A percentile compares a stretch with the other conserved stretches of the same genome.
Conservation (phyloP, 2,113 vertebrate species). For the Hemibates koningsi region DNA sequence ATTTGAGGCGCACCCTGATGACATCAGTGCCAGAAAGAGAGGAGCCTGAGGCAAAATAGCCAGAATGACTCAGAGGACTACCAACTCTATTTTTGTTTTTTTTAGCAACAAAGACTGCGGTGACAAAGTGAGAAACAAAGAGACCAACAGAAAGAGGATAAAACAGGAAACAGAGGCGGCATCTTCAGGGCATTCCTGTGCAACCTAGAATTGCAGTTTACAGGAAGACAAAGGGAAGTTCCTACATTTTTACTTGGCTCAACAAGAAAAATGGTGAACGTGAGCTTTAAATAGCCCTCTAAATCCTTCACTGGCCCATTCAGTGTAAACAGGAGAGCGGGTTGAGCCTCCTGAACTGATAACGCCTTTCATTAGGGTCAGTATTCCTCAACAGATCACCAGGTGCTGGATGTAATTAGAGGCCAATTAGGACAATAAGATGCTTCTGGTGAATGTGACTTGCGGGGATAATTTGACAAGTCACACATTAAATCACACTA, state of each 20-base stretch:
- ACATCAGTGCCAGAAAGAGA: conserved; percentile 10
- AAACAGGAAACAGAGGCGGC: background rate
- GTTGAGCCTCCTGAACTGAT: background rate
- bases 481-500: background rate
- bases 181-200: background rate
- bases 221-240: background rate
- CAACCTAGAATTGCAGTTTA: background rate
- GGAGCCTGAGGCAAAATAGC: background rate
- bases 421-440: background rate
- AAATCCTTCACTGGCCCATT: background rate
- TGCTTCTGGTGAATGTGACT: background rate
- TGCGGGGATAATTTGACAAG: background rate
- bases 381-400: background rate
- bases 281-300: conserved; percentile 2
- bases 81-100: background rate
- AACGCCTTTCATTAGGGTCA: background rate
- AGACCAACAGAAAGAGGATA: background rate
- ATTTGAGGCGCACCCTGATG: conserved; percentile 1
- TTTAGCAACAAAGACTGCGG: background rate
- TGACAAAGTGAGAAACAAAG: background rate
- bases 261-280: background rate
- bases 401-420: background rate
- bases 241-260: background rate
- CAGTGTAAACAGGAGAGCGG: background rate
- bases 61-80: conserved; percentile 10